Evolutionary conservation across 2,888 invertebrate species (phyloP).

Genomic region (Philopedon plagiatum): DNA sequence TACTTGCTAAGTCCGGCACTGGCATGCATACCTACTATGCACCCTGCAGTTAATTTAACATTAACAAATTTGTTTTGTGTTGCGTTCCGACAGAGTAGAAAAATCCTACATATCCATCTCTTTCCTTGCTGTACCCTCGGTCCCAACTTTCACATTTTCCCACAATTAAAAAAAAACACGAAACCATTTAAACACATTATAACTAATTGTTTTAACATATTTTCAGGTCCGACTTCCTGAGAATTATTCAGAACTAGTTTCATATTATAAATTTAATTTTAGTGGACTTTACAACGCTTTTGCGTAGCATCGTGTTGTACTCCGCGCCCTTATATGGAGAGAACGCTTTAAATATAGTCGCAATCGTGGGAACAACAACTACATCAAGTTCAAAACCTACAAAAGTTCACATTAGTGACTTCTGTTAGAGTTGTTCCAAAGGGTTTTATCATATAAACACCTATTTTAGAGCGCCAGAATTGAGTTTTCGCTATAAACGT

Average conservation of each 20-base stretch:
- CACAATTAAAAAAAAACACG: no score
- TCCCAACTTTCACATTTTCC: no score
- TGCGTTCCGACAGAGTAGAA: no score
- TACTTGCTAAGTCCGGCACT: no score
- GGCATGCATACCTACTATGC: no score
- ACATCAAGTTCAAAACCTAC: constrained; percentile 24
- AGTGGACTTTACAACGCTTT: constrained; percentile 19
- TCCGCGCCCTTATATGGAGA: constrained; percentile 19
- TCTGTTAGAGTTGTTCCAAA: not conserved
- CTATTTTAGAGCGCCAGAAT: not conserved
- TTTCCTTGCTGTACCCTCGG: no score
- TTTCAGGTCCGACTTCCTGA: not conserved
- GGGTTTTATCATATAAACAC: constrained; percentile 7
- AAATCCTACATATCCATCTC: no score
- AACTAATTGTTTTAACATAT: no score
- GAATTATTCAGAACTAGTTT: constrained; percentile 3
- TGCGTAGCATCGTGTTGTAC: not conserved
- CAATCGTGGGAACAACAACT: constrained; percentile 28
- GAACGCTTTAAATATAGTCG: constrained; percentile 27
- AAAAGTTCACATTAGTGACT: constrained; percentile 28
- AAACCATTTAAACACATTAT: not conserved
- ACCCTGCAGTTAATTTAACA: no score
- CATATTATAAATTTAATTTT: constrained; percentile 8
- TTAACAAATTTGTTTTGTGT: no score
- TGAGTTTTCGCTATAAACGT: not conserved